Conservation (phyloP, 2,113 vertebrate species). For the Ellobius talpinus region DNA sequence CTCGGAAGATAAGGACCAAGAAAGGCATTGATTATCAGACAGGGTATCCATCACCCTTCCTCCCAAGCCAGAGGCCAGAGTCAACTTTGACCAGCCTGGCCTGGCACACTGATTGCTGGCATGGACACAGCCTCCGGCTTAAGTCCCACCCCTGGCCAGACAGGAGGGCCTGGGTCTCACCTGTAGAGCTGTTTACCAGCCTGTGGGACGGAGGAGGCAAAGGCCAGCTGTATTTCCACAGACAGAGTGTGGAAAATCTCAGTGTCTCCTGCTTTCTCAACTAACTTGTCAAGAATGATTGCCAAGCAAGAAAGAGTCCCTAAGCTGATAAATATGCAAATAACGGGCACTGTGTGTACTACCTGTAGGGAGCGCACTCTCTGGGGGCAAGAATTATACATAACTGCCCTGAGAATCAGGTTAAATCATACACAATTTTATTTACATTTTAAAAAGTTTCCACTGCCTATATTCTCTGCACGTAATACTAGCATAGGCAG, state of each 20-base stretch:
- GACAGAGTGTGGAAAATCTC: neutral
- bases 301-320: neutral
- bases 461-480: neutral
- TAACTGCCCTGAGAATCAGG: neutral
- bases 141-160: neutral
- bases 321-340: neutral
- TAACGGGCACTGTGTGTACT: too few relatives aligned
- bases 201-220: neutral
- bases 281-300: neutral
- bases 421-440: neutral
- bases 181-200: neutral
- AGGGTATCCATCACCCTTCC: neutral
- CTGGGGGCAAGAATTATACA: neutral
- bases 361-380: neutral
- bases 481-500: neutral
- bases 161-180: too few relatives aligned
- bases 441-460: neutral
- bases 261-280: neutral
- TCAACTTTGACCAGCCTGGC: neutral
- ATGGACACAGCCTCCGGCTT: neutral
- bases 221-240: neutral
- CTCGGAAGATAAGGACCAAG: slow-evolving; percentile 74
- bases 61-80: neutral
- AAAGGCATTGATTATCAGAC: slow-evolving; percentile 77
- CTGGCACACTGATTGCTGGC: neutral